phyloP scores from a whole-genome alignment of 2,113 vertebrate species.

The Callaeas wilsoni region DNA sequence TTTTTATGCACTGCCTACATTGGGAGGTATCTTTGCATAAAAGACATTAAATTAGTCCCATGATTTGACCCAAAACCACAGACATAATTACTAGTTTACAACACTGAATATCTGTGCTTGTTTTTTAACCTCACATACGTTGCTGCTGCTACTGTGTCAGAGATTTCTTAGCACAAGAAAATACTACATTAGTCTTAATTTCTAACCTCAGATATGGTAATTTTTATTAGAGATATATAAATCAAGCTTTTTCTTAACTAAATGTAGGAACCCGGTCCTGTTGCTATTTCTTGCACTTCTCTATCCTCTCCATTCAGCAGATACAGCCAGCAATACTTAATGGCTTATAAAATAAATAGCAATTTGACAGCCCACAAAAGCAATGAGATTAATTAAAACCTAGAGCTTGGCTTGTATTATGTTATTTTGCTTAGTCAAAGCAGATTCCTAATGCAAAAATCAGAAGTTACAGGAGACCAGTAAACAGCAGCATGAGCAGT shows the following conservation, averaged over 20 bases:
- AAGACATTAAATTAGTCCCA: not conserved
- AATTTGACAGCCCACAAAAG: not conserved
- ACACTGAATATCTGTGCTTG: not conserved
- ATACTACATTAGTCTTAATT: not conserved
- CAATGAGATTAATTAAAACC: not conserved
- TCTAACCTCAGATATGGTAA: not conserved
- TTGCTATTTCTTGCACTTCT: not conserved
- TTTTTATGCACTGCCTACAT: not conserved
- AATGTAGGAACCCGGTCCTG: not conserved
- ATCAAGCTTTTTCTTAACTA: not conserved
- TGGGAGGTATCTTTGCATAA: not conserved
- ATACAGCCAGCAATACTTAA: not conserved
- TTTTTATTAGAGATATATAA: not conserved
- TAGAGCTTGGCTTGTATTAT: not conserved
- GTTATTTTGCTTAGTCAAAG: not conserved
- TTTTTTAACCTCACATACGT: not conserved
- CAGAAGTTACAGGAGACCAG: not conserved
- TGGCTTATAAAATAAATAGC: not conserved
- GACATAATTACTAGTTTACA: not conserved
- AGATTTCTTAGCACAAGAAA: not conserved
- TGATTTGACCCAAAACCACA: not conserved
- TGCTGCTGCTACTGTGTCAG: not conserved
- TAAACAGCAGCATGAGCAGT: not conserved
- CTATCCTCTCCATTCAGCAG: not conserved
- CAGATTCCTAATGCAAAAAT: not conserved